Evolutionary conservation across 2,888 invertebrate genomes (phyloP).

Genomic region (Coenonympha glycerion): DNA sequence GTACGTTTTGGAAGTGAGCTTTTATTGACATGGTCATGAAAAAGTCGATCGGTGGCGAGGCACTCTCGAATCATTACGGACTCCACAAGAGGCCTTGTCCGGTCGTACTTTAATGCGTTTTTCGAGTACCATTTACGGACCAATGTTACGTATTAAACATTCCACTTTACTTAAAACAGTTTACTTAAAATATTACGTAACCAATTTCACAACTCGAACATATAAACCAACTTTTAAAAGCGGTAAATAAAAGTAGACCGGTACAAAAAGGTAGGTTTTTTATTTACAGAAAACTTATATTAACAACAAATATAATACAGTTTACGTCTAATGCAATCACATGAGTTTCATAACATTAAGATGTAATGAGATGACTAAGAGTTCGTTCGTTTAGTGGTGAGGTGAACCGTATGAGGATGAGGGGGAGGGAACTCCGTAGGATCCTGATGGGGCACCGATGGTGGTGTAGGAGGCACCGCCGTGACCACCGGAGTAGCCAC

Average conservation of each 20-base stretch:
- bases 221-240: too few species aligned
- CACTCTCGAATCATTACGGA: slow-evolving; percentile 17
- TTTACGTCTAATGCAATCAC: slow-evolving; percentile 70
- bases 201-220: slow-evolving; percentile 19
- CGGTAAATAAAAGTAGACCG: slow-evolving; percentile 12
- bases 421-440: slow-evolving; percentile 59
- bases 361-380: slow-evolving; percentile 65
- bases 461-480: slow-evolving; percentile 50
- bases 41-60: slow-evolving; percentile 23
- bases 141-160: slow-evolving; percentile 22
- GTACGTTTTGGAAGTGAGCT: too few species aligned
- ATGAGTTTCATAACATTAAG: slow-evolving; percentile 57
- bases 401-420: slow-evolving; percentile 67
- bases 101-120: slow-evolving; percentile 20
- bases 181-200: slow-evolving; percentile 11
- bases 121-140: slow-evolving; percentile 29
- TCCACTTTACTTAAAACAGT: slow-evolving; percentile 25
- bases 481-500: slow-evolving; percentile 38
- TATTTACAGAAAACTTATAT: slow-evolving; percentile 75
- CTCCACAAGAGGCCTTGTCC: not conserved
- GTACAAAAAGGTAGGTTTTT: slow-evolving; percentile 49
- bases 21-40: slow-evolving; percentile 28
- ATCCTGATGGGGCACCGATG: slow-evolving; percentile 65
- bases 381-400: slow-evolving; percentile 53
- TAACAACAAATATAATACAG: slow-evolving; percentile 67